A percentile compares a stretch with the other conserved stretches of the same genome.
Evolutionary conservation across 2,113 vertebrate genomes (phyloP).

Genomic region (Grus americana): DNA sequence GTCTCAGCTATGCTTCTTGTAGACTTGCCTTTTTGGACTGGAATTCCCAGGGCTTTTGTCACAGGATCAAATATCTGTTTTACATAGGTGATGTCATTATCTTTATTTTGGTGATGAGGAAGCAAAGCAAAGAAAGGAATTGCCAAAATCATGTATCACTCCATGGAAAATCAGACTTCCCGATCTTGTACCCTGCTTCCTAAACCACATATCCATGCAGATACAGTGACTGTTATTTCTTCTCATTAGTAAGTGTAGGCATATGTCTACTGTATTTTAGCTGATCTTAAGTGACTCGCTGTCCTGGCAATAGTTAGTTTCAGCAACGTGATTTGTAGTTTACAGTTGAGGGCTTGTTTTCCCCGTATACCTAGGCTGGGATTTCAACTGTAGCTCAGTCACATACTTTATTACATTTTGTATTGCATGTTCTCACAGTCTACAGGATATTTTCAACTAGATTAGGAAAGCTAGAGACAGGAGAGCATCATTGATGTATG

Average conservation of each 20-base stretch:
- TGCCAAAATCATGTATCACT: not conserved
- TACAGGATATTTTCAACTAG: not conserved
- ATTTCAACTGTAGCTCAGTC: not conserved
- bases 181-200: not conserved
- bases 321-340: not conserved
- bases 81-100: not conserved
- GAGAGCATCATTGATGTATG: not conserved
- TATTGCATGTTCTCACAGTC: not conserved
- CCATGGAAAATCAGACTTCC: not conserved
- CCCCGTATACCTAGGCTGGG: not conserved
- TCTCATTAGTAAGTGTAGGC: not conserved
- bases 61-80: not conserved
- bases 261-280: not conserved
- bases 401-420: not conserved
- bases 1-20: not conserved
- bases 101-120: not conserved
- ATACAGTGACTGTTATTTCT: not conserved
- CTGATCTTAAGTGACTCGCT: not conserved
- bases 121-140: not conserved
- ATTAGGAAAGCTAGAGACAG: not conserved
- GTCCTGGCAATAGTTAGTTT: not conserved
- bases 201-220: not conserved
- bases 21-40: not conserved
- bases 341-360: not conserved
- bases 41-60: not conserved